Evolutionary conservation across 2,888 invertebrate genomes (phyloP).

Genomic region (Eilema griseolum): DNA sequence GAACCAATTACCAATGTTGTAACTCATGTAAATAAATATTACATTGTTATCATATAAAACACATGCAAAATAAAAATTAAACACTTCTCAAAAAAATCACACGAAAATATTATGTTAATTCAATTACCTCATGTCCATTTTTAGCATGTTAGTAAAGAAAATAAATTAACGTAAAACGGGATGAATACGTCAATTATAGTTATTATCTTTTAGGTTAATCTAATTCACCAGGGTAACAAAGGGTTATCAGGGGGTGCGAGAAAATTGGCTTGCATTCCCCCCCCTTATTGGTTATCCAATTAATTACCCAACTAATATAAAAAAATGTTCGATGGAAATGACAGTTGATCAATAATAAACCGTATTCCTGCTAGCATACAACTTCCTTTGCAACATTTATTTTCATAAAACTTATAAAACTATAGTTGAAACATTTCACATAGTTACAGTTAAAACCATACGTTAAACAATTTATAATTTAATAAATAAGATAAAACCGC

Average conservation of each 20-base stretch:
- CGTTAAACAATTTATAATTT: background rate
- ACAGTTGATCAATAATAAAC: background rate
- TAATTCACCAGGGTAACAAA: no score
- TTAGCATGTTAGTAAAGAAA: conserved; percentile 20
- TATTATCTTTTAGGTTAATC: no score
- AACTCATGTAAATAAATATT: no score
- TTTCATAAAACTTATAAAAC: conserved; percentile 31
- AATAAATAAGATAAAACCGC: background rate
- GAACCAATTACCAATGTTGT: no score
- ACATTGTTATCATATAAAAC: background rate
- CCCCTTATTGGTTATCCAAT: no score
- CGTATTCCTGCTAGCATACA: background rate
- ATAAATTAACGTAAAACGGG: background rate
- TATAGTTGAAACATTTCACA: conserved; percentile 28
- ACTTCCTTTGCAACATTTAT: background rate
- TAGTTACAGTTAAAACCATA: conserved; percentile 16
- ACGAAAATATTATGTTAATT: background rate
- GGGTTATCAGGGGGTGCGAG: no score
- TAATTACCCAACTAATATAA: no score
- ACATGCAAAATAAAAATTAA: conserved; percentile 2
- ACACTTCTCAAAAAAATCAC: background rate
- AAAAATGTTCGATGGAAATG: background rate
- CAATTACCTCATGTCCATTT: conserved; percentile 19
- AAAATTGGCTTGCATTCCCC: no score
- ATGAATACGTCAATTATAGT: background rate